phyloP scores from a whole-genome alignment of 1,140 invertebrate genomes.

The Antheraea mylitta region DNA sequence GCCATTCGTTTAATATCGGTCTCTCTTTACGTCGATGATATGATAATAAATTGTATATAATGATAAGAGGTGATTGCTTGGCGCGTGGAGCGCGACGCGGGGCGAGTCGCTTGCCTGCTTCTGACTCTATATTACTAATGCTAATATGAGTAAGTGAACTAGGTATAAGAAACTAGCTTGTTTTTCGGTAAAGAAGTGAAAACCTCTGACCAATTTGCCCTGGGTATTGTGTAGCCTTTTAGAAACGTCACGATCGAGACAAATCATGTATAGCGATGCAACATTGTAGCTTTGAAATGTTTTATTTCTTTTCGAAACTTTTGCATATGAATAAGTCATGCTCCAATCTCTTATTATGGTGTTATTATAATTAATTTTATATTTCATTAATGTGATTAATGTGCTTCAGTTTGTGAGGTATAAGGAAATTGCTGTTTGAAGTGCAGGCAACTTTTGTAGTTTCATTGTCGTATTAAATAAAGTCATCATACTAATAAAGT shows the following conservation, averaged over 20 bases:
- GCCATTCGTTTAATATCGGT: constrained; percentile 39
- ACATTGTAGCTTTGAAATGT: constrained; percentile 60
- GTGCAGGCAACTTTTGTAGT: constrained; percentile 77
- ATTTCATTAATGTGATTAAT: constrained; percentile 66
- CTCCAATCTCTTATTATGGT: constrained; percentile 48
- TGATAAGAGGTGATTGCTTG: constrained; percentile 50
- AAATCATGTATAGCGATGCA: constrained; percentile 71
- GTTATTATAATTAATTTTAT: constrained; percentile 65
- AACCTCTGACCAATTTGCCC: constrained; percentile 75
- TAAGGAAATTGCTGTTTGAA: constrained; percentile 72
- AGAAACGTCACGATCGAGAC: constrained; percentile 61
- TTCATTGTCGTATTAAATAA: constrained; percentile 78
- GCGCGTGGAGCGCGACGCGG: constrained; percentile 36
- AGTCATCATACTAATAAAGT: constrained; percentile 70
- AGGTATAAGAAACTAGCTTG: constrained; percentile 65
- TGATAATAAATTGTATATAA: constrained; percentile 59
- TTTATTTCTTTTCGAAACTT: constrained; percentile 22
- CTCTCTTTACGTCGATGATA: constrained; percentile 33
- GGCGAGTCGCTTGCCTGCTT: constrained; percentile 65
- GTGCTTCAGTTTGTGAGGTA: constrained; percentile 74
- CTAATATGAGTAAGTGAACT: constrained; percentile 54
- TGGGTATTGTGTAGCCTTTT: constrained; percentile 72
- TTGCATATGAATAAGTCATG: constrained; percentile 18
- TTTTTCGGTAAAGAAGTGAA: constrained; percentile 65
- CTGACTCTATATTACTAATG: constrained; percentile 55